Evolutionary conservation across 2,888 invertebrate genomes (phyloP).

Genomic region (Leptinotarsa tumamoca): DNA sequence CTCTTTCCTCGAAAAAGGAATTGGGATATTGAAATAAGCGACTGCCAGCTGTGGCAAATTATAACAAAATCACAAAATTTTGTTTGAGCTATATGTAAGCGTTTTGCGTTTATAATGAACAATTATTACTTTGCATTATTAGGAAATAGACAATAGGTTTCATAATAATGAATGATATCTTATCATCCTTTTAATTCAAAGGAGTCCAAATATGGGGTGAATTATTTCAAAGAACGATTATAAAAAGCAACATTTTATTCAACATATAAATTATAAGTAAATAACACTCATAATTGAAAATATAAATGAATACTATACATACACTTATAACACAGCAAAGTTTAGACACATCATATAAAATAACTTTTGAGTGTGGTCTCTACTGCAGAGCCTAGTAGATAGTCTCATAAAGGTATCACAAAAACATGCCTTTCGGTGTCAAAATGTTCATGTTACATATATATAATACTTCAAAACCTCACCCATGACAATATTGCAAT

Average conservation of each 20-base stretch:
- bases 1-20: no score
- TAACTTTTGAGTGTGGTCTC: neutral
- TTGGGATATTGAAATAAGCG: no score
- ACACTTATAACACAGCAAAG: conserved; percentile 39
- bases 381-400: neutral
- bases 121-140: no score
- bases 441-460: neutral
- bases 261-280: conserved; percentile 40
- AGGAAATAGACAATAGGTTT: no score
- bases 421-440: neutral
- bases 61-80: no score
- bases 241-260: conserved; percentile 48
- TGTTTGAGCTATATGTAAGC: no score
- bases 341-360: neutral
- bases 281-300: conserved; percentile 32
- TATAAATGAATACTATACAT: conserved; percentile 39
- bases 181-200: no score
- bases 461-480: neutral
- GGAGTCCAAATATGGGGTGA: neutral
- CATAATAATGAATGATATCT: no score
- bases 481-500: neutral
- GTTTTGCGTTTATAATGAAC: no score
- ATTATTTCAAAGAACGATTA: conserved; percentile 5
- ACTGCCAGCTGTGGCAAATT: no score
- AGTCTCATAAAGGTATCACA: neutral